These are phyloP conservation scores for Autographa gamma DNA, from an alignment of 2,888 invertebrate species.

Conservation along the genomic window DNA sequence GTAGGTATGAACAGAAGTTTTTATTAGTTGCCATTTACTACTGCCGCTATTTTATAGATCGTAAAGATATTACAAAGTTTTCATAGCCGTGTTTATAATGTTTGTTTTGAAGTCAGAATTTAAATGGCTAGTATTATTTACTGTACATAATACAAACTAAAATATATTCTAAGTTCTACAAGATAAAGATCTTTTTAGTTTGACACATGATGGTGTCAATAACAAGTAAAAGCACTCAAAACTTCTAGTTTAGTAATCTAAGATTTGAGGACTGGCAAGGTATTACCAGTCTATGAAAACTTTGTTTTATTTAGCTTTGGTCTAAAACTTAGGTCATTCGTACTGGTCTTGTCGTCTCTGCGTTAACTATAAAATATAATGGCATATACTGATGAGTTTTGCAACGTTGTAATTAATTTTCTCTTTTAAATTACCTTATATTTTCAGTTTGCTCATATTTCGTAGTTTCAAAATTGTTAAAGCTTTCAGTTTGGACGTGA, in stretches of 20 bases:
- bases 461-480: neutral
- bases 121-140: neutral
- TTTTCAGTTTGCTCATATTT: neutral
- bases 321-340: neutral
- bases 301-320: slow-evolving; percentile 1
- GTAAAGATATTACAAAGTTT: neutral
- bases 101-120: neutral
- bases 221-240: slow-evolving; percentile 3
- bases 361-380: neutral
- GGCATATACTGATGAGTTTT: neutral
- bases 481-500: slow-evolving; percentile 1
- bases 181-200: neutral
- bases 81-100: neutral
- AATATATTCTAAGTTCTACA: neutral
- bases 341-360: neutral
- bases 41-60: neutral
- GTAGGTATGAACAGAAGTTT: neutral
- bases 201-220: neutral
- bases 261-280: neutral
- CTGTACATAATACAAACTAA: neutral
- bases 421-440: neutral
- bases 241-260: neutral
- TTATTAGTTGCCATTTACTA: neutral
- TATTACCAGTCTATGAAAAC: neutral
- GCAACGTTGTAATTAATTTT: neutral